These are phyloP conservation scores for Muscidifurax raptorellus DNA, from an alignment of 1,140 invertebrate species.

Conservation along the genomic window DNA sequence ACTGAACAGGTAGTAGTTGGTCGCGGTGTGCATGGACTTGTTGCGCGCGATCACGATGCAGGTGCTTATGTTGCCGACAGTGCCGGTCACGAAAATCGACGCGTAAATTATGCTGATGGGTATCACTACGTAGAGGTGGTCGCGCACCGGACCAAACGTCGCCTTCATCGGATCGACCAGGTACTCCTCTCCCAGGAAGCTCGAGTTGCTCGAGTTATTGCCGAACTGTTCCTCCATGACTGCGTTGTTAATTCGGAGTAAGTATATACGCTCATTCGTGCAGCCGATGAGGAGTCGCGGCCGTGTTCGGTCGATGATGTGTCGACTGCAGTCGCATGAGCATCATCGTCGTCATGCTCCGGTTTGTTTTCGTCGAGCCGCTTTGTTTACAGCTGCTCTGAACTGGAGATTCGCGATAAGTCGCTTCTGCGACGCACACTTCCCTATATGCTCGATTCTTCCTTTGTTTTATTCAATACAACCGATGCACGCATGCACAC, in stretches of 20 bases:
- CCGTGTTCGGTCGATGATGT: background rate
- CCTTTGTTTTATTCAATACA: too few relatives aligned
- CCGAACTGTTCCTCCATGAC: constrained; percentile 9
- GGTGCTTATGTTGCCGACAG: constrained; percentile 93
- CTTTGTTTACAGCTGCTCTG: too few relatives aligned
- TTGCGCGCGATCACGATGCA: constrained; percentile 94
- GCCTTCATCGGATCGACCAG: background rate
- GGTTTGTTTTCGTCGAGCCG: too few relatives aligned
- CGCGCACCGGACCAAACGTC: constrained; percentile 73
- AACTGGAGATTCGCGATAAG: too few relatives aligned
- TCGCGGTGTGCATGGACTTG: constrained; percentile 94
- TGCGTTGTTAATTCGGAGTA: background rate
- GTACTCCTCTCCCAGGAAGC: background rate
- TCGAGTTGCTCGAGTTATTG: constrained; percentile 16
- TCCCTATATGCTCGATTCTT: too few relatives aligned
- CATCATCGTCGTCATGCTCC: background rate
- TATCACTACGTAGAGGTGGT: constrained; percentile 83
- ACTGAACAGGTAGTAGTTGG: constrained; percentile 96
- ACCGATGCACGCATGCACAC: background rate
- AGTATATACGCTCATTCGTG: too few relatives aligned
- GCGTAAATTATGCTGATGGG: constrained; percentile 89
- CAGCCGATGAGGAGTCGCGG: too few relatives aligned
- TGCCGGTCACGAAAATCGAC: constrained; percentile 89
- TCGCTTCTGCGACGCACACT: too few relatives aligned
- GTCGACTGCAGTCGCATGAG: background rate